Conservation (phyloP, 1,140 invertebrate species). For the Drosophila carrolli region DNA sequence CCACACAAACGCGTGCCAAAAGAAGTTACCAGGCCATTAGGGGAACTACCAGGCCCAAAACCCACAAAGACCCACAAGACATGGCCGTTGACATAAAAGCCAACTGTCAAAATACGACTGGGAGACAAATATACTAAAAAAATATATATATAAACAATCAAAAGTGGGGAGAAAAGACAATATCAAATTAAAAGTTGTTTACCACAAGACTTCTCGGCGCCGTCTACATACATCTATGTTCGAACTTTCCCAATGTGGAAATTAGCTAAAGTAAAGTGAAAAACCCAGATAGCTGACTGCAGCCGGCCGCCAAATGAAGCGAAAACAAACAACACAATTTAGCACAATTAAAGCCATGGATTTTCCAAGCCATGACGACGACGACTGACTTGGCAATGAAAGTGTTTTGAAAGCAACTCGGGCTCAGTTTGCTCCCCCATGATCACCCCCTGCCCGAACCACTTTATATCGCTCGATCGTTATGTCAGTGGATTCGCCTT, state of each 20-base stretch:
- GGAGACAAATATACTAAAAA: slow-evolving; percentile 25
- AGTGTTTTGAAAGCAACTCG: slow-evolving; percentile 57
- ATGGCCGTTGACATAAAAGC: slow-evolving; percentile 15
- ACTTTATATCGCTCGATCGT: slow-evolving; percentile 33
- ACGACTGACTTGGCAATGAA: slow-evolving; percentile 68
- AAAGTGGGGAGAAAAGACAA: slow-evolving; percentile 13
- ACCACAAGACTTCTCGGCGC: slow-evolving; percentile 46
- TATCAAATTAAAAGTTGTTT: slow-evolving; percentile 50
- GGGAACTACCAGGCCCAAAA: slow-evolving; percentile 53
- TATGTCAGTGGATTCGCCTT: slow-evolving; percentile 68
- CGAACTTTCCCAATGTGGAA: slow-evolving; percentile 53
- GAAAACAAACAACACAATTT: slow-evolving; percentile 60
- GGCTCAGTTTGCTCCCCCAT: slow-evolving; percentile 5
- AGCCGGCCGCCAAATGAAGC: slow-evolving; percentile 55
- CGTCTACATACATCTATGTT: slow-evolving; percentile 6
- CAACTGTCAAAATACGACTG: slow-evolving; percentile 66
- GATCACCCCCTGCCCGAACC: slow-evolving; percentile 1
- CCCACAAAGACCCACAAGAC: slow-evolving; percentile 31
- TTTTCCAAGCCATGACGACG: slow-evolving; percentile 57
- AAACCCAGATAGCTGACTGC: slow-evolving; percentile 33
- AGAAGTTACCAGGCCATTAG: slow-evolving; percentile 58
- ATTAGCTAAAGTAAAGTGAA: slow-evolving; percentile 46
- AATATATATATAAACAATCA: slow-evolving; percentile 33
- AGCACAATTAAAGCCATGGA: slow-evolving; percentile 69
- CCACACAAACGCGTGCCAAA: slow-evolving; percentile 38